Evolutionary conservation across 2,797 vertebrate species (phyloP).

Genomic region (Sciaenops ocellatus): DNA sequence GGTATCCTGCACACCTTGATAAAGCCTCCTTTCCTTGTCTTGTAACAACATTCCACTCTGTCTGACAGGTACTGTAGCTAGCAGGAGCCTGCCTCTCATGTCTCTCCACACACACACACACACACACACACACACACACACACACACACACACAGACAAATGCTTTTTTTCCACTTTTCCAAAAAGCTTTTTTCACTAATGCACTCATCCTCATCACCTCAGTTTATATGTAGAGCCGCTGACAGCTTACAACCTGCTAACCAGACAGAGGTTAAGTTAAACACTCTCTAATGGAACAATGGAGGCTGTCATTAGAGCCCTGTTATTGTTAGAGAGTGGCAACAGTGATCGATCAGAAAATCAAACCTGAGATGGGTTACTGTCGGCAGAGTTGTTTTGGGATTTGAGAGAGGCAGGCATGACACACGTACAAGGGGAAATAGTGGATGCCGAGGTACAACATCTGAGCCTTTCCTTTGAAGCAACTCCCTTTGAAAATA

Average conservation of each 20-base stretch:
- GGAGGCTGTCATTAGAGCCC: conserved; percentile 1
- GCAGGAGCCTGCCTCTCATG: conserved; percentile 59
- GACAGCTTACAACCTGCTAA: conserved; percentile 42
- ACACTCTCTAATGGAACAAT: conserved; percentile 29
- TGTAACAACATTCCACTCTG: conserved; percentile 74
- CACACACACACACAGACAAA: conserved; percentile 33
- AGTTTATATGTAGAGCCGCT: conserved; percentile 35
- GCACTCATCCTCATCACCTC: conserved; percentile 41
- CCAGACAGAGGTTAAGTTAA: conserved; percentile 33
- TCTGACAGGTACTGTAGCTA: conserved; percentile 75
- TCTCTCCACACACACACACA: conserved; percentile 14
- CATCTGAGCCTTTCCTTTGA: background rate
- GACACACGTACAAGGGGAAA: background rate
- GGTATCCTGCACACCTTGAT: conserved; percentile 81
- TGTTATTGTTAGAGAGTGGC: background rate
- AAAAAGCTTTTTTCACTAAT: conserved; percentile 53
- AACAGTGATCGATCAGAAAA: conserved; percentile 10
- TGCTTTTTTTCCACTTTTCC: conserved; percentile 32
- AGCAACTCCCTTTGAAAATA: conserved; percentile 7
- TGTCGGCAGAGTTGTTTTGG: background rate
- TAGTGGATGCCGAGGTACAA: conserved; percentile 1
- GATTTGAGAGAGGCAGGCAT: conserved; percentile 11
- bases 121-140: conserved; percentile 28
- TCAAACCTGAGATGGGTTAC: background rate
- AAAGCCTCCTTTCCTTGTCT: conserved; percentile 69